Percentiles rank a stretch among this genome's conserved stretches.
These are phyloP conservation scores for Phrynosoma platyrhinos DNA, from an alignment of 2,113 vertebrate species.

Conservation along the genomic window DNA sequence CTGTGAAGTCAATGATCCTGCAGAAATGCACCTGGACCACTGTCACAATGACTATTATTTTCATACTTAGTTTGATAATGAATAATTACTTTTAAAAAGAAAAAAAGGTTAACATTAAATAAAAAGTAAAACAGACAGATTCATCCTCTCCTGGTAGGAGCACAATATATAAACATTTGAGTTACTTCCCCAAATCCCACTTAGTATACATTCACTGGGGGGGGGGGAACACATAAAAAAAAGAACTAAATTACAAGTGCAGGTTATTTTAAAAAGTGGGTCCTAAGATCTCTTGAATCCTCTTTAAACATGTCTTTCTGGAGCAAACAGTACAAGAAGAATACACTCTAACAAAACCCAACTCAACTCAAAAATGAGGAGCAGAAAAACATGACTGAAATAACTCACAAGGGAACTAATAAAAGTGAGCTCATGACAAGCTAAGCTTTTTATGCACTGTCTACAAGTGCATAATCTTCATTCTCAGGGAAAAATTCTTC, in stretches of 20 bases:
- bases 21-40: no score
- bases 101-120: no score
- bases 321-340: not conserved
- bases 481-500: not conserved
- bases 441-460: not conserved
- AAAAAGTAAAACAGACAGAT: no score
- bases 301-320: not conserved
- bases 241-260: not conserved
- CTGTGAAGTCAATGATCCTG: no score
- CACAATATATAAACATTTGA: not conserved
- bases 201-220: not conserved
- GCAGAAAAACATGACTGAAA: not conserved
- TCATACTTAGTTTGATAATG: no score
- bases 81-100: no score
- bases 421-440: not conserved
- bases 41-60: no score
- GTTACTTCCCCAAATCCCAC: not conserved
- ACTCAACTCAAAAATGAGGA: not conserved
- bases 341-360: not conserved
- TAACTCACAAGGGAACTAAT: not conserved
- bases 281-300: not conserved
- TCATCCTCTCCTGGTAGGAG: no score
- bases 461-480: not conserved
- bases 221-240: not conserved
- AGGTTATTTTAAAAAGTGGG: not conserved